Conservation (phyloP, 2,113 vertebrate genomes). For the Motacilla tschutschensis region DNA sequence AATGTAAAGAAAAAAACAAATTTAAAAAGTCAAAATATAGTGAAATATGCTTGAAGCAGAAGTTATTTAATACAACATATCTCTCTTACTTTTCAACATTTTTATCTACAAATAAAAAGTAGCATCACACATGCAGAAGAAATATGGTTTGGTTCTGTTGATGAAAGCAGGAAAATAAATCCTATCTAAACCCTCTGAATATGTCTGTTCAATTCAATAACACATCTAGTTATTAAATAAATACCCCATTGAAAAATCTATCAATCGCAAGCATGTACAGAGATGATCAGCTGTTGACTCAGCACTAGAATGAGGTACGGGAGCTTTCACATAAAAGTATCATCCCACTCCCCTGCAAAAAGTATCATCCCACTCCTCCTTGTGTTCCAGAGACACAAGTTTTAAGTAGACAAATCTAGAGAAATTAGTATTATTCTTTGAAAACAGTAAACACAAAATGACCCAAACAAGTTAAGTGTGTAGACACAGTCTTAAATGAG, state of each 20-base stretch:
- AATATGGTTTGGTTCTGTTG: background rate
- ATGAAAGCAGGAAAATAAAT: background rate
- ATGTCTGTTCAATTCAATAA: background rate
- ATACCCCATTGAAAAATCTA: background rate
- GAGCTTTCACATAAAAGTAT: background rate
- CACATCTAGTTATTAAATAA: background rate
- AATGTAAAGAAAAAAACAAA: background rate
- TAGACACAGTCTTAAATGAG: background rate
- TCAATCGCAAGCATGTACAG: background rate
- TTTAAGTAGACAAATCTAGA: background rate
- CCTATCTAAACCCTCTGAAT: background rate
- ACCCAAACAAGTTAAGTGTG: background rate
- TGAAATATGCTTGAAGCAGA: background rate
- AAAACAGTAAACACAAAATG: background rate
- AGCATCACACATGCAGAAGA: background rate
- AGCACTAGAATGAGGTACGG: background rate
- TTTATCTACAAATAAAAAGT: background rate
- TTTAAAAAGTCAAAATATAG: background rate
- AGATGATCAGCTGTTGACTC: background rate
- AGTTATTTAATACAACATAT: background rate
- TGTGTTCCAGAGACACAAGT: background rate
- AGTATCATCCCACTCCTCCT: background rate
- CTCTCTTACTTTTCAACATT: background rate
- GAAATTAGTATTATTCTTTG: background rate
- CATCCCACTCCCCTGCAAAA: background rate